Percentiles rank a stretch among this genome's conserved stretches.
Evolutionary conservation across 1,140 invertebrate species (phyloP).

Genomic region (Drepana arcuata): DNA sequence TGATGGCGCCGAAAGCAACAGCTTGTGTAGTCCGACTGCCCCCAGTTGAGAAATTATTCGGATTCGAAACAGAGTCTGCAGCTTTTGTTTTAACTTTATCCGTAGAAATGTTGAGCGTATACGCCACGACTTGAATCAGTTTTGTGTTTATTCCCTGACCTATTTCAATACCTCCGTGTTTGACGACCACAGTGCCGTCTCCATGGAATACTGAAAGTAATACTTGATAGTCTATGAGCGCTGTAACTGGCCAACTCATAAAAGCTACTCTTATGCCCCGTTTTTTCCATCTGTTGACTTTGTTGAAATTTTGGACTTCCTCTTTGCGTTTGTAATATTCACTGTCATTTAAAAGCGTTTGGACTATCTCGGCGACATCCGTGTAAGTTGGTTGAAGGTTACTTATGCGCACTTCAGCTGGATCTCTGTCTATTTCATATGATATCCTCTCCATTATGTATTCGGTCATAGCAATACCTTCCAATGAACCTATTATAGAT

Average conservation of each 20-base stretch:
- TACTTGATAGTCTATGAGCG: constrained; percentile 70
- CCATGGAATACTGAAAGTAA: constrained; percentile 81
- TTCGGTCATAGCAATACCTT: constrained; percentile 81
- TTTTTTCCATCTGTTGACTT: constrained; percentile 83
- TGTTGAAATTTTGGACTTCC: constrained; percentile 76
- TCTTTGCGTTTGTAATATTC: constrained; percentile 74
- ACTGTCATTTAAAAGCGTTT: constrained; percentile 73
- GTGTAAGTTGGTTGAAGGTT: constrained; percentile 73
- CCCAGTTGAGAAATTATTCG: constrained; percentile 76
- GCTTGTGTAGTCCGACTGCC: constrained; percentile 71
- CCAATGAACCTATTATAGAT: constrained; percentile 77
- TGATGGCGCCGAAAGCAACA: constrained; percentile 73
- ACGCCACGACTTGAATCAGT: constrained; percentile 82
- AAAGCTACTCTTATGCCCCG: constrained; percentile 72
- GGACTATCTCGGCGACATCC: constrained; percentile 71
- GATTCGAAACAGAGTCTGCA: constrained; percentile 72
- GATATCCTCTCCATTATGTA: constrained; percentile 90
- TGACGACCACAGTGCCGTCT: constrained; percentile 83
- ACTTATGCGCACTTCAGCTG: constrained; percentile 75
- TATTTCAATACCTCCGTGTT: constrained; percentile 86
- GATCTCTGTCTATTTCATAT: constrained; percentile 76
- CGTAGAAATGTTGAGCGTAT: constrained; percentile 79
- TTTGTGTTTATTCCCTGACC: constrained; percentile 88
- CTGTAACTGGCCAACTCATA: constrained; percentile 15
- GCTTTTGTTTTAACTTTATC: constrained; percentile 78